A percentile compares a stretch with the other conserved stretches of the same genome.
Evolutionary conservation across 2,113 vertebrate genomes (phyloP).

Genomic region (Chaetura pelagica): DNA sequence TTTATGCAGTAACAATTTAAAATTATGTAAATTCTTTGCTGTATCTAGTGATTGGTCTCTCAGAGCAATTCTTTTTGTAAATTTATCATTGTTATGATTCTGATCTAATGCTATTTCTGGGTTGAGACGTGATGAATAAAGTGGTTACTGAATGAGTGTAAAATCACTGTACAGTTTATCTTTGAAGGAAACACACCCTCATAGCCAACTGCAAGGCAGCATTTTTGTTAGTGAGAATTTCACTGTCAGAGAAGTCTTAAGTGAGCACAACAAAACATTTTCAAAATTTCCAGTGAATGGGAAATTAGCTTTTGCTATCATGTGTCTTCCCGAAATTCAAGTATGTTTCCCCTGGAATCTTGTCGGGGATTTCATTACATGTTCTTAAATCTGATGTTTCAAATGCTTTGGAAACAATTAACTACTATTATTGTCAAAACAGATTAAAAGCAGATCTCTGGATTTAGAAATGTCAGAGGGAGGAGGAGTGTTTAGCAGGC

Average conservation of each 20-base stretch:
- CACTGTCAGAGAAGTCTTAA: background rate
- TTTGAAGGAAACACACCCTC: background rate
- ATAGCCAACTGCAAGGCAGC: background rate
- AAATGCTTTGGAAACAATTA: conserved; percentile 44
- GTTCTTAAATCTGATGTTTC: conserved; percentile 20
- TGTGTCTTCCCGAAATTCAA: conserved; percentile 10
- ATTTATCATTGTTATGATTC: background rate
- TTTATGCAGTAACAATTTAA: background rate
- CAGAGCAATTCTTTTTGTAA: background rate
- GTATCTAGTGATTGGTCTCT: background rate
- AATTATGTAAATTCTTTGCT: background rate
- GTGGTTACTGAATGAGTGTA: background rate
- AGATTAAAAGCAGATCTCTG: background rate
- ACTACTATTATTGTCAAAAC: background rate
- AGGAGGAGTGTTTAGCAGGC: background rate
- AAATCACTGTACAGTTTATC: background rate
- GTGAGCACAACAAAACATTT: background rate
- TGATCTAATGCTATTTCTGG: background rate
- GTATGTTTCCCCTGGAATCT: background rate
- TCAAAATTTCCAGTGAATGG: background rate
- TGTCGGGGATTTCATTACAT: background rate
- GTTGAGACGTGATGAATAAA: background rate
- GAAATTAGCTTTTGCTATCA: conserved; percentile 1
- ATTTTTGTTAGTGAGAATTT: background rate
- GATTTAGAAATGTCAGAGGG: background rate